Base-by-base conservation (phyloP, 2,888 invertebrate genomes). In the Geophilus truncorum region DNA sequence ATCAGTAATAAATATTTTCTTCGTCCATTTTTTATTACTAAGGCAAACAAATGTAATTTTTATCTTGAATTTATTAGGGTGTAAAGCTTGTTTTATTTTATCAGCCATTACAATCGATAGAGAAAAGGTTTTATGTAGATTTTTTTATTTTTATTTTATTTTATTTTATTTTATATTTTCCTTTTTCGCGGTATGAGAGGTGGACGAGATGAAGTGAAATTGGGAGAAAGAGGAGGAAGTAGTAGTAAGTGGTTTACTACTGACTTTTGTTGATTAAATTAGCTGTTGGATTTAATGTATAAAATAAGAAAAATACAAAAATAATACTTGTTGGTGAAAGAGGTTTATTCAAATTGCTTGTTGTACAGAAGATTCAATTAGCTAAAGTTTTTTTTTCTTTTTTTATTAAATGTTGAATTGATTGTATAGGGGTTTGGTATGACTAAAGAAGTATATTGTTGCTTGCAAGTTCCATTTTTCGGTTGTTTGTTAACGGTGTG, bases 271-370 rank as follows among this genome's bases (percentile, higher is more conserved):
- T 21, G 57, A 9, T 57, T 57, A 57, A 57, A 57, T 57, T 57
- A 57, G 57, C 57, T 57, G 57, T 57, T 57, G 57, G 21, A 57
- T 57, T 57, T 57, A 57, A 57, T 57, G 57, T 57, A 57, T 21
- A 57, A 21, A 57, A n/a, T n/a, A n/a, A n/a, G n/a, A n/a, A n/a
- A n/a, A n/a, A n/a, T n/a, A n/a, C n/a, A n/a, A n/a, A 57, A 57
- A 12, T 21, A 23, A 10, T 57, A 57, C 57, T 57, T 57, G 57
- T 57, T 57, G 57, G 57, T 57, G 57, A 57, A 57, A 57, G 23
- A 57, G 21, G 23, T 57, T 57, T 57, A 57, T 57, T 57, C 57
- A 76, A 76, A 76, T 25, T 76, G 32, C 76, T 76, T 30, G 76
- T 32, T 76, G 76, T 76, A 34, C 34, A 76, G 32, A 76, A 25